A percentile compares a stretch with the other conserved stretches of the same genome.
phyloP scores from a whole-genome alignment of 2,888 invertebrate species.

The Lottia scabra region DNA sequence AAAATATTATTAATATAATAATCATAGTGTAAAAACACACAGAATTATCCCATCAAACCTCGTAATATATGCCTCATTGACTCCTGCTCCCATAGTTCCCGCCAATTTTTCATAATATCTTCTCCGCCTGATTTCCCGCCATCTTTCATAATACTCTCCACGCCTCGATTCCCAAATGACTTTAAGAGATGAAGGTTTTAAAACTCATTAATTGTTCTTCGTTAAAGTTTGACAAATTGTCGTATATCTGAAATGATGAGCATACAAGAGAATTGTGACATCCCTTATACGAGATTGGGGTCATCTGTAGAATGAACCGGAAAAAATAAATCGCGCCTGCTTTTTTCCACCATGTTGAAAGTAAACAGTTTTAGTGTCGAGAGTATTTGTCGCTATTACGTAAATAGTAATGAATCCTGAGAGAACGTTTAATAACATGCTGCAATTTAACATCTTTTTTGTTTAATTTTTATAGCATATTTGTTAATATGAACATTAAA shows the following conservation, averaged over 20 bases:
- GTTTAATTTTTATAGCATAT: neutral
- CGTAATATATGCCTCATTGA: constrained; percentile 5
- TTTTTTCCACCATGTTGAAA: neutral
- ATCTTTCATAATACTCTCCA: neutral
- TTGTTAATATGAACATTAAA: neutral
- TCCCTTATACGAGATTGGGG: neutral
- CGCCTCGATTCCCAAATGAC: constrained; percentile 1
- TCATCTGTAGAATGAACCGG: constrained; percentile 2
- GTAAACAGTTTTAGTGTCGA: neutral
- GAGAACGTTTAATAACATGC: no score
- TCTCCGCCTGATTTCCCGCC: neutral
- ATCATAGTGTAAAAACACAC: neutral
- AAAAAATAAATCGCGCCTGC: neutral
- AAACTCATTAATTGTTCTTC: neutral
- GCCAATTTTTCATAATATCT: no score
- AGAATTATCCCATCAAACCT: neutral
- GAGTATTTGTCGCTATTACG: neutral
- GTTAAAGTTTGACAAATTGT: constrained; percentile 1
- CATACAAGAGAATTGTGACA: neutral
- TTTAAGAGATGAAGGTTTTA: constrained; percentile 4
- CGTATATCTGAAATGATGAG: neutral
- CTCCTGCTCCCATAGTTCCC: neutral
- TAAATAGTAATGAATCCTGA: no score
- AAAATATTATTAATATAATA: neutral
- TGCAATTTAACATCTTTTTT: no score